Conservation (phyloP, 2,797 vertebrate genomes). For the Crypturellus tataupa region DNA sequence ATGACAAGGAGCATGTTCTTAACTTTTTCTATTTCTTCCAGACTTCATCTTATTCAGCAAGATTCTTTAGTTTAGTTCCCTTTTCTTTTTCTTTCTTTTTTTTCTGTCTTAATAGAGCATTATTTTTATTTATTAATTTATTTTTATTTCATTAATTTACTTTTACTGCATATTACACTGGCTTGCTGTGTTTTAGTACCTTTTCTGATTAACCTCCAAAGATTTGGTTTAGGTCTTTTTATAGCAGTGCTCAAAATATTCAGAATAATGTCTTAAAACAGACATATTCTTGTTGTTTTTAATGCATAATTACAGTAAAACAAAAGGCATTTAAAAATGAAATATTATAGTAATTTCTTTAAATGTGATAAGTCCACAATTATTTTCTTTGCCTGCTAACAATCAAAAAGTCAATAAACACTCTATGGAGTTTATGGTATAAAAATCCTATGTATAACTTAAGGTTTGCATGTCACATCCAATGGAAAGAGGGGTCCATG, state of each 20-base stretch:
- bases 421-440: not conserved
- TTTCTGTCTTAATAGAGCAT: not conserved
- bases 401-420: not conserved
- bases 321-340: not conserved
- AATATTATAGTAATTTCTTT: not conserved
- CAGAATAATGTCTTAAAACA: not conserved
- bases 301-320: not conserved
- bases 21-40: not conserved
- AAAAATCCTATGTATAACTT: not conserved
- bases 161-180: not conserved
- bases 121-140: not conserved
- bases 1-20: accelerated
- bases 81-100: not conserved
- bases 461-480: not conserved
- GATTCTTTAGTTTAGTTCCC: not conserved
- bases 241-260: not conserved
- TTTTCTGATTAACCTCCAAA: not conserved
- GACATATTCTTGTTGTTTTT: not conserved
- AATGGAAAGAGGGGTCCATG: not conserved
- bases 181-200: not conserved
- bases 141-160: not conserved
- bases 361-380: not conserved
- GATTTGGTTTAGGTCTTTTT: not conserved
- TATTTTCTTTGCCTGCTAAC: not conserved
- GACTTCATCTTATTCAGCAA: not conserved